Base-by-base conservation (phyloP, 2,113 vertebrate genomes). In the Nerophis ophidion region DNA sequence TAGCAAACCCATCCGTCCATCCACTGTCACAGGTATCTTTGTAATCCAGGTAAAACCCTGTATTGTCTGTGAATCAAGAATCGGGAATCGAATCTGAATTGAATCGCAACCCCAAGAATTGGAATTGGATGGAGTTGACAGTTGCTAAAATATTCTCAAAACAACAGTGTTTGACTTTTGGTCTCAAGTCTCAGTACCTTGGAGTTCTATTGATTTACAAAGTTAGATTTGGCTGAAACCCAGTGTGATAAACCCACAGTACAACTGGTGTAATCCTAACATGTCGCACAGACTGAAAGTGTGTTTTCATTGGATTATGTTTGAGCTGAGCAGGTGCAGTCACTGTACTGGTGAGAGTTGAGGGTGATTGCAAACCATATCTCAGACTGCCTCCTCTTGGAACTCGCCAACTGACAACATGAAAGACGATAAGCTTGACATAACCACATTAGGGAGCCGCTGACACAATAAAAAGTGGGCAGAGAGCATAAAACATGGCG, bases 371-470 rank as follows among this genome's bases (percentile, higher is more conserved):
- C 70, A 73, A 81, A 70, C 77, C 70, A 82, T 85, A 84, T 80
- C 80, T 88, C 84, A 79, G 73, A 48, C 74, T 44, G 66, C 72
- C 74, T 71, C 49, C 55, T 80, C 65, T 74, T 70, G 59, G 77
- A 15, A 45, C 68, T 72, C 34, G 47, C 68, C 12, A 58, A 73
- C 74, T 76, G 75, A 82, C 84, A 81, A 73, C 75, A 84, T 81
- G 68, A 81, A 70, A 81, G 70, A 81, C 81, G 81, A 81, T 82
- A 81, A 48, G 57, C 75, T 75, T 71, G 70, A 75, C 79, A 81
- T 82, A 85, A 87, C 80, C 69, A 76, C 83, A 76, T 82, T 80
- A 83, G 82, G 84, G 83, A 87, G 75, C 78, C 71, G 54, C 81
- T 82, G 83, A 87, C 80, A 82, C 81, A 83, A 82, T 84, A 75